Evolutionary conservation across 2,113 vertebrate genomes (phyloP), one percentile per base, ranked within the genome.

Genomic region (Marcusenius ussheri): DNA sequence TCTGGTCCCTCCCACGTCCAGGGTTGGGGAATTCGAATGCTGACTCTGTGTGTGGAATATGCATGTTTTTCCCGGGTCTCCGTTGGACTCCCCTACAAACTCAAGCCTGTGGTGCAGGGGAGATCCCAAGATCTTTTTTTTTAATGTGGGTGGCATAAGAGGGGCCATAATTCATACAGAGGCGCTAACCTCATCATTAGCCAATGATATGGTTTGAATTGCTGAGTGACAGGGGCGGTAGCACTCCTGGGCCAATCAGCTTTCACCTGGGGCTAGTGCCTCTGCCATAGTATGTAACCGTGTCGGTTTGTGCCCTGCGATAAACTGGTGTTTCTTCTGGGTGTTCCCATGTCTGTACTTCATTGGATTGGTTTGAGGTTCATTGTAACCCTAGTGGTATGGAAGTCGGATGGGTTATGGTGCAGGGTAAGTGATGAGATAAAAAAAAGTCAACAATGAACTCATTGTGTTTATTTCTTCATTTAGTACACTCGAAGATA

Each of bases 401-500:
- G 66, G 66, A 74, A 74, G 13, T 35, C 1, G 27, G 70, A 15
- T 31, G 31, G 31, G 31, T 77, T 13, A 77, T 39, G 31, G 11
- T 39, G 31, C 70, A 77, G 31, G 53, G 56, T 86, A 35, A 24
- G 49, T 53, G 15, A 35, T 13, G 85, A 27, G 50, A 50, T 35
- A 31, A 62, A 45, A 19, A 49, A n/a, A 31, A 53, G 27, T 19
- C 13, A 47, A 49, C 19, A 9, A 5, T 45, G 19, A 51, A 21
- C 50, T 87, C 58, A 27, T 49, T 46, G 6, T 47, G 27, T 89
- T 92, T 92, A 91, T 92, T 92, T 87, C 89, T 85, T 92, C 89
- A 89, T 90, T 91, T 83, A 90, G 93, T 92, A 90, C 89, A 74
- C 91, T 91, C 90, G 92, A 90, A 91, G 35, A 93, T 92, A 91